Base-by-base conservation (phyloP, 2,888 invertebrate species). In the Cephalotes varians region DNA sequence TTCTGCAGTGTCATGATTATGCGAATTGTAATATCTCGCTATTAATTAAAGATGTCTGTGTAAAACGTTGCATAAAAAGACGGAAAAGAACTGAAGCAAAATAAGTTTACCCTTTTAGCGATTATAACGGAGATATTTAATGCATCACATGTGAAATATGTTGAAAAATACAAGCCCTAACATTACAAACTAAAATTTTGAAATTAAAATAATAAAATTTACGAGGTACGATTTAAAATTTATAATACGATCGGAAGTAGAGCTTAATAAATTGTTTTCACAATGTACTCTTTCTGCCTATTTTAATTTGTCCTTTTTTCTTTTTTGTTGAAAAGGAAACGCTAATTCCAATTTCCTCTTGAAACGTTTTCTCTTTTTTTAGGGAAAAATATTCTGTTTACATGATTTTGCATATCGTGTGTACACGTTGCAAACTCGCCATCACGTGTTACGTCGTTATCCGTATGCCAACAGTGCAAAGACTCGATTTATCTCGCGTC, bases 401-500 rank as follows among this genome's bases (percentile, higher is more conserved):
- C 34, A 34, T 49, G 49, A 74, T 74, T 74, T 74, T 62, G 18
- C 74, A 40, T 49, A 74, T 37, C 34, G 34, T 62, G 49, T 74
- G 49, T 73, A 49, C 34, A 54, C 25, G 47, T 34, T 62, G 34
- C 49, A 34, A 62, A 60, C 60, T 74, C 49, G 62, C 7, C 49
- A 34, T 62, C 34, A 34, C 25, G 4, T 25, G 25, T 73, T 73
- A 73, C 44, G n/a, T 73, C 12, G 34, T 74, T 62, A 74, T 74
- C 62, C 62, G 7, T 74, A 40, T 28, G 18, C 34, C 47, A 49
- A 60, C 34, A 34, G 2, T 47, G 28, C 31, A 47, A 25, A 31
- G 21, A 74, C 31, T 74, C 56, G 49, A 74, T 74, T 74, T 62
- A 74, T 74, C 47, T 74, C 34, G n/a, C 58, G 58, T 73, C 21